Conservation (phyloP, 2,888 invertebrate genomes). For the Liopterus haemorrhoidalis region DNA sequence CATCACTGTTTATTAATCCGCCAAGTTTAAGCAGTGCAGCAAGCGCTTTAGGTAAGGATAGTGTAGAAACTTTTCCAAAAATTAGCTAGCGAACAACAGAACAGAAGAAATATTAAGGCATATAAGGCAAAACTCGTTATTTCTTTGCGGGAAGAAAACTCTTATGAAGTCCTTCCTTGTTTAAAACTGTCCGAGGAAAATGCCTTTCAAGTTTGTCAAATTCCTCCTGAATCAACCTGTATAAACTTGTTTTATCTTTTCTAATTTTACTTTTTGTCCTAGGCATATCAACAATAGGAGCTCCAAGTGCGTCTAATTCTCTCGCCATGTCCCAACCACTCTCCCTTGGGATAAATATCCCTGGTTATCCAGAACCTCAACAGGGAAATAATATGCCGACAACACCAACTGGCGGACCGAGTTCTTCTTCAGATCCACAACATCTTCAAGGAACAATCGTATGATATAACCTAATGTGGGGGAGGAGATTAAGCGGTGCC, state of each 20-base stretch:
- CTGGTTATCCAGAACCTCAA: constrained; percentile 33
- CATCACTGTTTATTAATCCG: constrained; percentile 50
- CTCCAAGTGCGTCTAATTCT: constrained; percentile 28
- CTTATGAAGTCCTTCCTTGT: no score
- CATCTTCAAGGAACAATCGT: constrained; percentile 86
- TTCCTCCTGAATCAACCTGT: no score
- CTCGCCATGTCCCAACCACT: constrained; percentile 34
- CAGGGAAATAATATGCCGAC: constrained; percentile 37
- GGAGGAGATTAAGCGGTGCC: constrained; percentile 76
- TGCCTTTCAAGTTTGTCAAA: no score
- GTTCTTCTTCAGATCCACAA: constrained; percentile 55
- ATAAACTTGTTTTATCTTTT: no score
- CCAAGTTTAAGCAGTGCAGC: constrained; percentile 37
- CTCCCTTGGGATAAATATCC: constrained; percentile 40
- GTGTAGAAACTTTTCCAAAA: constrained; percentile 41
- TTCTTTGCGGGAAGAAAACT: no score
- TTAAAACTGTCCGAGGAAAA: no score
- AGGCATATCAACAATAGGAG: constrained; percentile 15
- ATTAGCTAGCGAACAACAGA: constrained; percentile 39
- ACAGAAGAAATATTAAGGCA: no score
- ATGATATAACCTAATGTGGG: constrained; percentile 93
- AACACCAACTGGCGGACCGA: constrained; percentile 43
- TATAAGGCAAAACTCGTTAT: no score
- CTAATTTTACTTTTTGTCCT: no score
- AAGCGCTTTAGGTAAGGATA: constrained; percentile 39